Evolutionary conservation across 2,797 vertebrate genomes (phyloP), one percentile per base, ranked within the genome.

Genomic region (Cryptoprocta ferox): DNA sequence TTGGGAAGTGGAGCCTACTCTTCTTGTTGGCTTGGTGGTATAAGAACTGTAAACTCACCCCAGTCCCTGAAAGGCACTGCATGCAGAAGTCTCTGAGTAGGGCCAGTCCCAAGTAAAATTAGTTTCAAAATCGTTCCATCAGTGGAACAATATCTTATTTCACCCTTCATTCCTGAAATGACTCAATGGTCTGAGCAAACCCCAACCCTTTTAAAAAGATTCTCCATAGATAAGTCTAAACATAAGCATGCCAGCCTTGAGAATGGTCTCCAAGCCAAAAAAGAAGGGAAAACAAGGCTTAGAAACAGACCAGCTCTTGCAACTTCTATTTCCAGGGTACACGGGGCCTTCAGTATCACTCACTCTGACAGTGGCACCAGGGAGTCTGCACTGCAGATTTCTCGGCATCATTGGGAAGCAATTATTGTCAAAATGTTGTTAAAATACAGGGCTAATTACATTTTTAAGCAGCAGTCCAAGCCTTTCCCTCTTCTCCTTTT

Each of bases 381-480:
- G 68, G 97, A 88, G 97, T 92, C 92, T 97, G 92, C 81, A 76
- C 95, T 92, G 95, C 96, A 97, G 96, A 89, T 94, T 90, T 96
- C 97, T 94, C 91, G 24, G 86, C 56, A 21, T 85, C 78, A 85
- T 80, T 5, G 63, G 89, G 78, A 97, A 94, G 96, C 96, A 86
- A 66, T 96, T 97, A 90, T 92, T 93, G 95, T 97, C 97, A 83
- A 83, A 89, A 50, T 81, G 89, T 76, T 94, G 97, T 83, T 97
- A 97, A 98, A 97, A 98, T 98, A 97, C 1, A 24, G 84, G 28
- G 84, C 95, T 97, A 97, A 97, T 98, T 97, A 97, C 81, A 6
- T 95, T 76, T 93, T 81, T 56, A 85, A 97, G 90, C 66, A 82
- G 32, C 28, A 63, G 76, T 53, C 73, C 82, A 73, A 87, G 39